A percentile compares a stretch with the other conserved stretches of the same genome.
Evolutionary conservation across 2,888 invertebrate genomes (phyloP).

Genomic region (Megalurothrips usitatus): DNA sequence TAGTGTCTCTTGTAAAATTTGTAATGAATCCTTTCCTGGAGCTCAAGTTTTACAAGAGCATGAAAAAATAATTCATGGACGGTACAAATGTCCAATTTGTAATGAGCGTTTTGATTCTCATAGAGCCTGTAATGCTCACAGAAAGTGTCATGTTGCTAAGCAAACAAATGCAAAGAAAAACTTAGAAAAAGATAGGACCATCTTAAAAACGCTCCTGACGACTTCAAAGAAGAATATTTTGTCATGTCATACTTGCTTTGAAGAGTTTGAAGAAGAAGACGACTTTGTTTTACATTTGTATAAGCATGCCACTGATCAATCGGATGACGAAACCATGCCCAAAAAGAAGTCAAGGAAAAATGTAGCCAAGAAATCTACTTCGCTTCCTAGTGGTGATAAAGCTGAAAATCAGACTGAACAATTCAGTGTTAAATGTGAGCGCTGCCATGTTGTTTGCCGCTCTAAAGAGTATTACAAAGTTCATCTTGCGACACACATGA

Average conservation of each 20-base stretch:
- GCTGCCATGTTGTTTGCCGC: background rate
- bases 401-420: background rate
- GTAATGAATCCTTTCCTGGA: background rate
- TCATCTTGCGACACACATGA: background rate
- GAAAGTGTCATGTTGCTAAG: background rate
- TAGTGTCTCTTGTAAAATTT: background rate
- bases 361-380: background rate
- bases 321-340: background rate
- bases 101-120: background rate
- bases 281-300: background rate
- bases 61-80: background rate
- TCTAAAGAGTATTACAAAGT: background rate
- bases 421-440: constrained; percentile 5
- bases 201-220: background rate
- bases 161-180: background rate
- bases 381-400: background rate
- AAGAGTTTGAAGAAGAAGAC: constrained; percentile 5
- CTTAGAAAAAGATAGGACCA: background rate
- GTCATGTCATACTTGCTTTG: background rate
- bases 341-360: background rate
- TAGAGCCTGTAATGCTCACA: background rate
- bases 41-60: background rate
- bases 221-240: background rate
- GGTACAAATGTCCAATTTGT: background rate
- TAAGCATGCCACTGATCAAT: background rate